phyloP scores from a whole-genome alignment of 2,888 invertebrate species.

The Idaea aversata region DNA sequence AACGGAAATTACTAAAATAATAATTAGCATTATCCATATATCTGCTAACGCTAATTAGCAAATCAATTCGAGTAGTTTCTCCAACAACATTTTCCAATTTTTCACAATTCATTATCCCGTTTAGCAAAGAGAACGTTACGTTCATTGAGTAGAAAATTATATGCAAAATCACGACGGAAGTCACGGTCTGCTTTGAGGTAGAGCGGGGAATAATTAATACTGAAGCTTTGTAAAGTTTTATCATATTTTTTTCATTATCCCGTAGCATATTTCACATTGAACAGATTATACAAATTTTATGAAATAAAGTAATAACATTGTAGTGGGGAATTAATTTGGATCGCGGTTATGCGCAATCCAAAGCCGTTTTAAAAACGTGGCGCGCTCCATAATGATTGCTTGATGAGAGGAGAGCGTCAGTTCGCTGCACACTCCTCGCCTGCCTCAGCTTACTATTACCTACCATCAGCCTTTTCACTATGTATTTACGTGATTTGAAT shows the following conservation, averaged over 20 bases:
- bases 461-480: slow-evolving; percentile 29
- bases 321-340: slow-evolving; percentile 70
- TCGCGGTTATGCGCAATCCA: slow-evolving; percentile 60
- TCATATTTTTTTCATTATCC: slow-evolving; percentile 44
- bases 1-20: too few relatives aligned
- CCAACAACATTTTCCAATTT: slow-evolving; percentile 13
- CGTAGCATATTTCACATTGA: slow-evolving; percentile 47
- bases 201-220: slow-evolving; percentile 64
- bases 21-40: too few relatives aligned
- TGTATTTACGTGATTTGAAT: slow-evolving; percentile 40
- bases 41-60: too few relatives aligned
- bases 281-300: slow-evolving; percentile 59
- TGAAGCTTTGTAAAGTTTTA: slow-evolving; percentile 52
- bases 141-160: slow-evolving; percentile 74
- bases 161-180: slow-evolving; percentile 74
- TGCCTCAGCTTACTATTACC: neutral
- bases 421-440: slow-evolving; percentile 40
- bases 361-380: slow-evolving; percentile 78
- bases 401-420: slow-evolving; percentile 65
- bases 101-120: slow-evolving; percentile 26
- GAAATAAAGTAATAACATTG: slow-evolving; percentile 59
- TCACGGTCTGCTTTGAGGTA: slow-evolving; percentile 55
- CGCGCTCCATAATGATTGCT: slow-evolving; percentile 73
- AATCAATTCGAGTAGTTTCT: too few relatives aligned
- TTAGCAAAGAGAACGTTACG: slow-evolving; percentile 34